Conservation (phyloP, 2,797 vertebrate genomes). For the Sciurus vulgaris region DNA sequence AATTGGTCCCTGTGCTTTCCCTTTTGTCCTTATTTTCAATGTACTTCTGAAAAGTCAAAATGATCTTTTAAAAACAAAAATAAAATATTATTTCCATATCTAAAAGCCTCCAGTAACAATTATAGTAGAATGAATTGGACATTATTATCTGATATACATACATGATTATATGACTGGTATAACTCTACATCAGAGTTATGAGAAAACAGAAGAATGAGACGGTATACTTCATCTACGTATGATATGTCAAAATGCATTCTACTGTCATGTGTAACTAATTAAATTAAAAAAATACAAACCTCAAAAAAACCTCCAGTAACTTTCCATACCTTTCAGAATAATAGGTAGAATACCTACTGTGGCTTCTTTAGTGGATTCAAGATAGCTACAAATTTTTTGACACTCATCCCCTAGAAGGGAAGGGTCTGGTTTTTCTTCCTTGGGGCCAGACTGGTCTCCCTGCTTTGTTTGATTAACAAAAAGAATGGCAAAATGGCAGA, state of each 20-base stretch:
- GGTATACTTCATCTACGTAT: too few species aligned
- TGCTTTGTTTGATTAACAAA: background rate
- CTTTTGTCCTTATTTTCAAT: background rate
- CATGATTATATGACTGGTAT: too few species aligned
- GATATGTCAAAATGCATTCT: too few species aligned
- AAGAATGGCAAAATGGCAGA: background rate
- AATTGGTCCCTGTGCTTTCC: background rate
- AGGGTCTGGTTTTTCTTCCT: background rate
- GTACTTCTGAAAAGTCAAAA: background rate
- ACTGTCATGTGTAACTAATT: too few species aligned
- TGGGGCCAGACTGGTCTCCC: background rate
- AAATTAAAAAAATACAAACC: too few species aligned
- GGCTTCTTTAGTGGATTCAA: background rate
- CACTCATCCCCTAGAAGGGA: background rate
- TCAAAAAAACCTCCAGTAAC: background rate
- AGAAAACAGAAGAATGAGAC: too few species aligned
- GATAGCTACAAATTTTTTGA: background rate
- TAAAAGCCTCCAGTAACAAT: background rate
- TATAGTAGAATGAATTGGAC: too few species aligned
- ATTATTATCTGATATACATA: too few species aligned
- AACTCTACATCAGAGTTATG: too few species aligned
- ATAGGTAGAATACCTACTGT: background rate
- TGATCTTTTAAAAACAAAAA: background rate
- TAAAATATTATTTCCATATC: background rate
- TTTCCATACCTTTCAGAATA: background rate